These are phyloP conservation scores for Calephelis perditalis DNA, from an alignment of 2,888 invertebrate genomes.

Conservation along the genomic window DNA sequence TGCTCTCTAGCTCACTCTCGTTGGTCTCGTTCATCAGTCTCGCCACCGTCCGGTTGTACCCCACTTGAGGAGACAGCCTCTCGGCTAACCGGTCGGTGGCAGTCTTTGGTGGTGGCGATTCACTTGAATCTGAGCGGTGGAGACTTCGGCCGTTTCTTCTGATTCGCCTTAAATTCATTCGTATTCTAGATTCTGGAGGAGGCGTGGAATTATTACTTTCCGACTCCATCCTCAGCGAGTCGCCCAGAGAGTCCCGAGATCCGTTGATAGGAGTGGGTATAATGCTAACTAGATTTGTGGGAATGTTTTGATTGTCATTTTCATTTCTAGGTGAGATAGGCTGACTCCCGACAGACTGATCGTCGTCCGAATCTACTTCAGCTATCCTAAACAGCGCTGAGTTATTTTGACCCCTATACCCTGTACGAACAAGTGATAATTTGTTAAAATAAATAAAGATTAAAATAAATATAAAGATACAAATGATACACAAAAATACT, in stretches of 20 bases:
- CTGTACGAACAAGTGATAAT: slow-evolving; percentile 35
- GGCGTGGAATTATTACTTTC: slow-evolving; percentile 43
- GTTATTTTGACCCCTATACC: slow-evolving; percentile 66
- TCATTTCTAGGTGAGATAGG: slow-evolving; percentile 58
- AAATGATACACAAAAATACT: slow-evolving; percentile 5
- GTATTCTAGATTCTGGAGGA: slow-evolving; percentile 41
- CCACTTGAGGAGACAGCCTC: slow-evolving; percentile 41
- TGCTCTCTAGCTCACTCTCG: slow-evolving; percentile 71
- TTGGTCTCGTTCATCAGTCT: slow-evolving; percentile 72
- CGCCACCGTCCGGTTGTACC: slow-evolving; percentile 56
- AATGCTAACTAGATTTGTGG: slow-evolving; percentile 72
- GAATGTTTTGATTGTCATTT: slow-evolving; percentile 42
- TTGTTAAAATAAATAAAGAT: not conserved
- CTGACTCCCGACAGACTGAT: slow-evolving; percentile 64
- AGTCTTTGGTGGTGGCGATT: slow-evolving; percentile 58
- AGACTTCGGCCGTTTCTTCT: slow-evolving; percentile 53
- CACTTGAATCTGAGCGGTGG: slow-evolving; percentile 61
- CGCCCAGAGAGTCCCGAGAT: slow-evolving; percentile 62
- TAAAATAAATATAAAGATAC: slow-evolving; percentile 14
- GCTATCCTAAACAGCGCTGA: slow-evolving; percentile 69
- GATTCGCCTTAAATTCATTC: slow-evolving; percentile 44
- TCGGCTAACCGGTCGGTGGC: slow-evolving; percentile 42
- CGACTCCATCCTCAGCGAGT: slow-evolving; percentile 49
- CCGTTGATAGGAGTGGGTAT: slow-evolving; percentile 80
- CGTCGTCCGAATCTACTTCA: slow-evolving; percentile 81